Conservation (phyloP, 2,113 vertebrate species). For the Octodon degus region DNA sequence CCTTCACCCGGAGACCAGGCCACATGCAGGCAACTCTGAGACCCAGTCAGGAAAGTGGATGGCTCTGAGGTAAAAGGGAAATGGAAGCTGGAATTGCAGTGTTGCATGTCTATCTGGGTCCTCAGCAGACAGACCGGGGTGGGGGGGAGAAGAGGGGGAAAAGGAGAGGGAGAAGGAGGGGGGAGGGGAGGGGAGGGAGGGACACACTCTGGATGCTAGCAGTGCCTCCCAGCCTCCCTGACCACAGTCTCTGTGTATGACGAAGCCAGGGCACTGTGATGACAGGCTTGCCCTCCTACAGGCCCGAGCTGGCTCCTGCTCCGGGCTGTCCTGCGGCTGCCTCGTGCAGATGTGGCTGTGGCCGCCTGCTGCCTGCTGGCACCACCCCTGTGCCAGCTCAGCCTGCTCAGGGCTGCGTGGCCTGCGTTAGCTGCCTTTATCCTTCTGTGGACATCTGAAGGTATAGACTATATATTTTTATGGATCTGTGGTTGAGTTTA, state of each 20-base stretch:
- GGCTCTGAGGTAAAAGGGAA: neutral
- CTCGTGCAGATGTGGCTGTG: neutral
- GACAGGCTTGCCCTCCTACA: neutral
- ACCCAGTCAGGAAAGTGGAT: neutral
- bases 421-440: neutral
- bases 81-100: neutral
- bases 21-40: neutral
- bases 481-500: neutral
- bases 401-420: neutral
- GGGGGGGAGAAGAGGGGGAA: too few species aligned
- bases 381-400: neutral
- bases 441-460: slow-evolving; percentile 1
- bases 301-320: too few species aligned
- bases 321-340: neutral
- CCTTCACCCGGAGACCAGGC: too few species aligned
- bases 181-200: too few species aligned
- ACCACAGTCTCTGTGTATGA: neutral
- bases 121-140: neutral
- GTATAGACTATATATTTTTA: neutral
- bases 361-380: neutral
- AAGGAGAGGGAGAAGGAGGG: too few species aligned
- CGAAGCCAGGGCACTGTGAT: neutral
- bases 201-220: neutral
- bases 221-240: neutral
- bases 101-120: neutral